Evolutionary conservation across 2,888 invertebrate genomes (phyloP), one percentile per base, ranked within the genome.

Genomic region (Lasius platythorax): DNA sequence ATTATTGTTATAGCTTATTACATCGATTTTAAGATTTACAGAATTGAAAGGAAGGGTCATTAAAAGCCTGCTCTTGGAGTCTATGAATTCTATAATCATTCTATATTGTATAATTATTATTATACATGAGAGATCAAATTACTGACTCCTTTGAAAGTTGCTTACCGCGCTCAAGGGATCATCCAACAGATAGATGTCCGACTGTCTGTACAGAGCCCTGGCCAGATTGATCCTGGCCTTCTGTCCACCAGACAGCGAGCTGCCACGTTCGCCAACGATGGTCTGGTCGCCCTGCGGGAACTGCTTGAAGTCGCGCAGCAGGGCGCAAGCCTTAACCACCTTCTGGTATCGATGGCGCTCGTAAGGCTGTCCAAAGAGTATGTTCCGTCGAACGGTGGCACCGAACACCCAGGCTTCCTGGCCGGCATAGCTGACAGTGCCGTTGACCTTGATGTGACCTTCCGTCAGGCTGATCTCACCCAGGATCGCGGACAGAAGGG

Each of bases 401-500:
- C 97, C 97, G 93, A 97, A 97, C 0, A 97, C 96, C 98, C 98
- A 99, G 9, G 98, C 96, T 93, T 98, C 98, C 95, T 98, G 98
- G 88, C 97, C 96, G 0, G 98, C 97, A 94, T 98, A 98, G 40
- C 97, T 97, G 18, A 97, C 84, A 53, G 93, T 95, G 3, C 97
- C 98, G 74, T 96, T 96, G 18, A 97, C 95, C 78, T 96, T 95
- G 30, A 98, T 95, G 15, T 95, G 95, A 61, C 98, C 98, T 33
- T 87, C 87, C 0, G 85, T 68, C 1, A 97, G 94, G 0, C 96
- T 96, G 86, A 98, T 95, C 95, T 98, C 98, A 72, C 97, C 96
- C 73, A 98, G 95, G 82, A 98, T 96, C 66, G 97, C 96, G 93
- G 97, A 97, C 72, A 97, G 94, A 75, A 97, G 94, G 18, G 97